Conservation (phyloP, 2,113 vertebrate species). For the Crypturellus undulatus region DNA sequence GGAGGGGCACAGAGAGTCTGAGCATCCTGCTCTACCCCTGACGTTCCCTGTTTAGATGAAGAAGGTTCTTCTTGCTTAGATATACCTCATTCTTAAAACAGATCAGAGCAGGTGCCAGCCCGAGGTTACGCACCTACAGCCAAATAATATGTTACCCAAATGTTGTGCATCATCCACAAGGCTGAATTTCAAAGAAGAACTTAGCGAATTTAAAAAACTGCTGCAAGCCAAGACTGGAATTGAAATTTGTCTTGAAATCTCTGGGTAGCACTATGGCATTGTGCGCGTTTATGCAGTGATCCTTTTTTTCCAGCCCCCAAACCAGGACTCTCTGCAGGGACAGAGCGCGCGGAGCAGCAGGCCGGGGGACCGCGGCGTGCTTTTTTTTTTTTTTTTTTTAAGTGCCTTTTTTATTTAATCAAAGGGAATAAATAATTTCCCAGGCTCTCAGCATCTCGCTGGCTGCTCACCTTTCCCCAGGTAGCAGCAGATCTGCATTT, state of each 20-base stretch:
- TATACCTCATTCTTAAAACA: background rate
- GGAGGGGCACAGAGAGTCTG: background rate
- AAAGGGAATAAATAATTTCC: background rate
- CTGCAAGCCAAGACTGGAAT: no score
- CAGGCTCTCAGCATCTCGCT: background rate
- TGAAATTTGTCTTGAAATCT: background rate
- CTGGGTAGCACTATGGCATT: background rate
- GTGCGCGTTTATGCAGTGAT: background rate
- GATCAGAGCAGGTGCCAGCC: background rate
- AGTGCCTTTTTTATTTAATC: background rate
- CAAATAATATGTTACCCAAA: background rate
- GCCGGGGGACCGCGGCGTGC: background rate
- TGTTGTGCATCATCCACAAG: no score
- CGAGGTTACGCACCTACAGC: background rate
- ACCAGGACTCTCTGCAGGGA: background rate
- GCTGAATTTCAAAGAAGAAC: background rate
- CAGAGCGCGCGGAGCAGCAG: background rate
- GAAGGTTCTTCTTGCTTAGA: background rate
- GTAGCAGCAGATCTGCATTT: background rate
- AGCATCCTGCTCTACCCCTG: background rate
- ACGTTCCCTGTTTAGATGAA: background rate
- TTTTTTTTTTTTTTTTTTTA: background rate
- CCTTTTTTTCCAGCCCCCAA: background rate
- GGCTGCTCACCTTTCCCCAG: background rate
- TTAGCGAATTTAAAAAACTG: background rate